These are phyloP conservation scores for Pygoscelis adeliae DNA, from an alignment of 2,113 vertebrate genomes.

Conservation along the genomic window DNA sequence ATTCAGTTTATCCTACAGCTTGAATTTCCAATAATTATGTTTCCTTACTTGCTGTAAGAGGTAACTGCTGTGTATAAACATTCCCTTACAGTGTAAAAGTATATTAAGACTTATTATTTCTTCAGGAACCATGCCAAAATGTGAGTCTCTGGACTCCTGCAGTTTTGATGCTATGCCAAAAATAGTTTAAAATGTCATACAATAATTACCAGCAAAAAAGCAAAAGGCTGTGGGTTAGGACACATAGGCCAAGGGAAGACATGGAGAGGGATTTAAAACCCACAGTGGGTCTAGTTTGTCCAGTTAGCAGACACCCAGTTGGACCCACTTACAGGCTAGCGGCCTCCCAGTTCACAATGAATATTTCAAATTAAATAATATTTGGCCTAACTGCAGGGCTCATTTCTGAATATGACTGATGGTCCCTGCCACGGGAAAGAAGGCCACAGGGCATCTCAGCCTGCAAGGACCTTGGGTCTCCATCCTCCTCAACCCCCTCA, in stretches of 20 bases:
- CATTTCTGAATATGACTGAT: neutral
- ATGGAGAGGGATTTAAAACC: neutral
- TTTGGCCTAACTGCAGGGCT: neutral
- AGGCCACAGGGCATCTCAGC: neutral
- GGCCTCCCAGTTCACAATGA: neutral
- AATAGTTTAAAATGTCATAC: neutral
- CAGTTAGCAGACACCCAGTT: neutral
- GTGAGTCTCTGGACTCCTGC: neutral
- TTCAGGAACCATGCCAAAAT: neutral
- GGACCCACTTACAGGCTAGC: neutral
- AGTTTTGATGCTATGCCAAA: neutral
- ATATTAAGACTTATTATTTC: neutral
- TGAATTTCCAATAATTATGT: neutral
- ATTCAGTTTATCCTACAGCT: neutral
- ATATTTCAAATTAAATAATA: neutral
- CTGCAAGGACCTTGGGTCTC: neutral
- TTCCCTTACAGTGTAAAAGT: neutral
- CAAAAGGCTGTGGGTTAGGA: neutral
- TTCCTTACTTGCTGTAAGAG: neutral
- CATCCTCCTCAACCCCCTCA: neutral
- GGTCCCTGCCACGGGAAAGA: neutral
- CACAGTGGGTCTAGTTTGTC: neutral
- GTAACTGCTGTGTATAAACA: neutral
- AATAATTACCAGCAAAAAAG: neutral
- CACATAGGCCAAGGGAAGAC: rapidly evolving